These are phyloP conservation scores for Enteromius viviparus DNA, from an alignment of 2,797 vertebrate species.

Conservation along the genomic window DNA sequence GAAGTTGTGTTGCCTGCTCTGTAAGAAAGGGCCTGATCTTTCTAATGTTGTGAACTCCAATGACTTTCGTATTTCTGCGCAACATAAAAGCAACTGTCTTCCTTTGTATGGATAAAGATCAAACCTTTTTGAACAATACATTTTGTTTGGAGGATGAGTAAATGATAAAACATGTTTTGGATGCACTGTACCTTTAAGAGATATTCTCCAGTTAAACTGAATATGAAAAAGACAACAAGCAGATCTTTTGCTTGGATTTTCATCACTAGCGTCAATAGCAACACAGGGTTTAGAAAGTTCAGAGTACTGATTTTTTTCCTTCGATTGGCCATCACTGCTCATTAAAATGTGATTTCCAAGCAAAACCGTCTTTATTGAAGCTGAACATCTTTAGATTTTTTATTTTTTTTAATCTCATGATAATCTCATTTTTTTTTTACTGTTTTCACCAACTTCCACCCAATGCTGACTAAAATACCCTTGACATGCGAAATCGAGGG, in stretches of 20 bases:
- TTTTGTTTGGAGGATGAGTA: background rate
- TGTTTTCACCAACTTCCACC: constrained; percentile 36
- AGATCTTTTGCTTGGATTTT: background rate
- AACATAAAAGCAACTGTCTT: background rate
- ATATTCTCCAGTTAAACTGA: background rate
- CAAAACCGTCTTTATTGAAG: background rate
- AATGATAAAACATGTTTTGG: background rate
- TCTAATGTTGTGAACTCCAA: background rate
- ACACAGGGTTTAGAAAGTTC: background rate
- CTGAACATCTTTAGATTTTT: background rate
- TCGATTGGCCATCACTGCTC: background rate
- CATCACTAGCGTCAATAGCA: background rate
- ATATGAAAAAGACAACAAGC: background rate
- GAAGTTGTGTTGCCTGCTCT: too few relatives aligned
- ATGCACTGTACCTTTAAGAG: background rate
- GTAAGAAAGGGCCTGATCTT: too few relatives aligned
- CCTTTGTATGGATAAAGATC: too few relatives aligned
- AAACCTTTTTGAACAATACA: background rate
- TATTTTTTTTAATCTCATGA: constrained; percentile 2
- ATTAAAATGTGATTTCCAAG: constrained; percentile 1
- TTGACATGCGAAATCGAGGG: constrained; percentile 36
- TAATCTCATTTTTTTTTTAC: constrained; percentile 40
- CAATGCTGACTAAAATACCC: constrained; percentile 52
- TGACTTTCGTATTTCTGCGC: background rate
- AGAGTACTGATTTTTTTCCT: background rate